Evolutionary conservation across 2,113 vertebrate genomes (phyloP).

Genomic region (Microtus ochrogaster): DNA sequence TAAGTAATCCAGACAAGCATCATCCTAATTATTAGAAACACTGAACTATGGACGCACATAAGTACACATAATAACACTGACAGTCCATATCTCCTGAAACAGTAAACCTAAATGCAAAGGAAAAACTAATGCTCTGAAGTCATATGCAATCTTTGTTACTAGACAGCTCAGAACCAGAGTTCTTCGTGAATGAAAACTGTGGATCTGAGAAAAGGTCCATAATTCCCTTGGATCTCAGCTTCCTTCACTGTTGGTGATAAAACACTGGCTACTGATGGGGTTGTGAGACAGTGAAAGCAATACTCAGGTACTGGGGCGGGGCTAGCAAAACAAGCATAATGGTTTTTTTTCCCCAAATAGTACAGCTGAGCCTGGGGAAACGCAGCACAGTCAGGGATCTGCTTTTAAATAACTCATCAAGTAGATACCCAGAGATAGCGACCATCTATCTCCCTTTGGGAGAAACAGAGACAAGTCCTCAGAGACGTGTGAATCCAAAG

Average conservation of each 20-base stretch:
- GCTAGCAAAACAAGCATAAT: neutral
- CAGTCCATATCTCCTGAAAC: neutral
- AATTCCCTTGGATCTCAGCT: neutral
- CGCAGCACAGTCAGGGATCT: neutral
- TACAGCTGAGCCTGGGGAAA: neutral
- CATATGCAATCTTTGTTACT: neutral
- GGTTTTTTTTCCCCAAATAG: neutral
- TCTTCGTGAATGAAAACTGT: neutral
- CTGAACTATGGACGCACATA: neutral
- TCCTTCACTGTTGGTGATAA: neutral
- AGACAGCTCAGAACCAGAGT: neutral
- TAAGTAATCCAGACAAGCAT: neutral
- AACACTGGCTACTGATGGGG: neutral
- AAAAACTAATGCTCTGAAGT: neutral
- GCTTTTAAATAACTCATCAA: constrained; percentile 20
- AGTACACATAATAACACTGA: neutral
- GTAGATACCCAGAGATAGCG: neutral
- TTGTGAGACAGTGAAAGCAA: neutral
- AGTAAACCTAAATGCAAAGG: neutral
- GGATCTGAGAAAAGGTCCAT: neutral
- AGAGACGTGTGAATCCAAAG: neutral
- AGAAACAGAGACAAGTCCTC: neutral
- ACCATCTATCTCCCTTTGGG: neutral
- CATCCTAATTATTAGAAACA: constrained; percentile 10
- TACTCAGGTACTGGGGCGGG: neutral